Percentiles rank a stretch among this genome's conserved stretches.
Evolutionary conservation across 2,797 vertebrate genomes (phyloP).

Genomic region (Rallus crepitans): DNA sequence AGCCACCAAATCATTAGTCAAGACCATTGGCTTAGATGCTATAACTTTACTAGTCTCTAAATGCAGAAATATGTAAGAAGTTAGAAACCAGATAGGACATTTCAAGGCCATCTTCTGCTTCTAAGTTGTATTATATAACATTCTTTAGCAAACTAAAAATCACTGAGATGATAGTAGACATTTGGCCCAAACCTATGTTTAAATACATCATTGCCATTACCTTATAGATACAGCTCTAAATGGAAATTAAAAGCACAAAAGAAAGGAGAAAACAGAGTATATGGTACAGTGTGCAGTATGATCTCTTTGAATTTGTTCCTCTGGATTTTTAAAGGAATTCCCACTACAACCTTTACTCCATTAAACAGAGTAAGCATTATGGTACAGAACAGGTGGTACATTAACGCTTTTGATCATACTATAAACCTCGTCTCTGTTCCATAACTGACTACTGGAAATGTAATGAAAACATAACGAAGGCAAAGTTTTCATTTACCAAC

Average conservation of each 20-base stretch:
- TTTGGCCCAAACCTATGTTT: not conserved
- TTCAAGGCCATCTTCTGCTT: not conserved
- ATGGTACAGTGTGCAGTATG: not conserved
- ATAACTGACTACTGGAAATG: slow-evolving; percentile 56
- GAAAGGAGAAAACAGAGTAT: not conserved
- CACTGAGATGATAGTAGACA: not conserved
- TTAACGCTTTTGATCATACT: slow-evolving; percentile 51
- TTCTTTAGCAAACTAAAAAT: not conserved
- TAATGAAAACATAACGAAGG: slow-evolving; percentile 60
- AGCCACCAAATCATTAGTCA: not conserved
- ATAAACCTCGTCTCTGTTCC: slow-evolving; percentile 53
- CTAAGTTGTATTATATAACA: not conserved
- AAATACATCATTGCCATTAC: not conserved
- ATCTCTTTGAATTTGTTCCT: not conserved
- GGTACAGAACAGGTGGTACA: slow-evolving; percentile 41
- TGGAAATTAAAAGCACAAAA: not conserved
- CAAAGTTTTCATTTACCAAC: slow-evolving; percentile 61
- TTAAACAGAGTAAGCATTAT: slow-evolving; percentile 49
- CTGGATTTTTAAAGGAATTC: slow-evolving; percentile 61
- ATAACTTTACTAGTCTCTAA: not conserved
- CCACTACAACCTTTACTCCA: not conserved
- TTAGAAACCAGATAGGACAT: not conserved
- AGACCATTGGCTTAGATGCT: not conserved
- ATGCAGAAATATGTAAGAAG: not conserved
- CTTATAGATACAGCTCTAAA: not conserved